These are phyloP conservation scores for Plotosus lineatus DNA, from an alignment of 2,113 vertebrate species.

Conservation along the genomic window DNA sequence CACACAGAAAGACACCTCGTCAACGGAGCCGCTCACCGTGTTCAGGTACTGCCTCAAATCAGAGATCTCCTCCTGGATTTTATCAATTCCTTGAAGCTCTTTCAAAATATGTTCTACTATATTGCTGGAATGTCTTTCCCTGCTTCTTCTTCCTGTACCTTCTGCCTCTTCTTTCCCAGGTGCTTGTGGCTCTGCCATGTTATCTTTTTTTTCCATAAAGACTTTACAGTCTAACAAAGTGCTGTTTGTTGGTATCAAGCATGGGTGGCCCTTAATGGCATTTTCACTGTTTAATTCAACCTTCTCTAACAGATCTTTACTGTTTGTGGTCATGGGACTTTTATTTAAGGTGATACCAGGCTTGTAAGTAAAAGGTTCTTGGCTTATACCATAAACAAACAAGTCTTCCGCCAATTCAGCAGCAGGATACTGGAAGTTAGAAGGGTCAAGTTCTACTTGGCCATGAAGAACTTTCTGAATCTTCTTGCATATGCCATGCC, in stretches of 20 bases:
- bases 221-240: conserved; percentile 48
- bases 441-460: conserved; percentile 67
- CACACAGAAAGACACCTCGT: conserved; percentile 92
- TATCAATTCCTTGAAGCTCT: conserved; percentile 92
- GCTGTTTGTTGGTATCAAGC: conserved; percentile 58
- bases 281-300: conserved; percentile 64
- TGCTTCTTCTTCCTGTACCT: conserved; percentile 41
- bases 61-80: conserved; percentile 93
- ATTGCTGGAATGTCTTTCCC: conserved; percentile 62
- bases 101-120: conserved; percentile 91
- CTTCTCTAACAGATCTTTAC: conserved; percentile 54
- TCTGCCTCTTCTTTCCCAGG: conserved; percentile 49
- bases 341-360: conserved; percentile 45
- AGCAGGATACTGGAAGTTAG: conserved; percentile 64
- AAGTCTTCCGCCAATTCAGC: conserved; percentile 70
- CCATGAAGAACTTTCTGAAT: conserved; percentile 79
- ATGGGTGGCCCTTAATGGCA: conserved; percentile 59
- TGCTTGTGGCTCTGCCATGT: conserved; percentile 62
- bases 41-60: conserved; percentile 88
- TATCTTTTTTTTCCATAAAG: conserved; percentile 55
- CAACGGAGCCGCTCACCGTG: conserved; percentile 90
- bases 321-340: conserved; percentile 46
- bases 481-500: conserved; percentile 65
- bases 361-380: conserved; percentile 57
- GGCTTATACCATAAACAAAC: conserved; percentile 69